Evolutionary conservation across 2,888 invertebrate genomes (phyloP).

Genomic region (Pinctada fucata): DNA sequence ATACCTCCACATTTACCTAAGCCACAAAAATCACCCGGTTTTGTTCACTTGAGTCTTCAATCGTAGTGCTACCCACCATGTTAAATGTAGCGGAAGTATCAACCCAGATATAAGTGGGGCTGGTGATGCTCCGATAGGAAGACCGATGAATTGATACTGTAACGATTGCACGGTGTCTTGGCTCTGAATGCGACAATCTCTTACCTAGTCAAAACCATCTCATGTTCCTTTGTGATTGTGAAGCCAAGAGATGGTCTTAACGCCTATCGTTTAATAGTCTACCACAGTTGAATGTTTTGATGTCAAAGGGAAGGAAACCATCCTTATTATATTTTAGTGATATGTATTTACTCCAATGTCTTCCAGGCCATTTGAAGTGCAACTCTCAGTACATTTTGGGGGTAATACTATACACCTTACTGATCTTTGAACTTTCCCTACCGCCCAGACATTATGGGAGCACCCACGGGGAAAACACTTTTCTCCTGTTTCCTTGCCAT

Average conservation of each 20-base stretch:
- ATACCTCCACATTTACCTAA: neutral
- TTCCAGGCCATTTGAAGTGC: neutral
- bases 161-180: constrained; percentile 1
- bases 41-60: neutral
- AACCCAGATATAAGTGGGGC: neutral
- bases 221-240: neutral
- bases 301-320: neutral
- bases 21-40: constrained; percentile 1
- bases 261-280: neutral
- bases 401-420: neutral
- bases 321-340: neutral
- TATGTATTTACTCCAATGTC: neutral
- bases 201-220: neutral
- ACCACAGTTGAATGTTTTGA: neutral
- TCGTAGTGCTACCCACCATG: neutral
- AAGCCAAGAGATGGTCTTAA: neutral
- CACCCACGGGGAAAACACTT: too few species aligned
- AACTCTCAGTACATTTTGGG: neutral
- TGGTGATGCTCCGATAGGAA: neutral
- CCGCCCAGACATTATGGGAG: too few species aligned
- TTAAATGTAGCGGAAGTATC: neutral
- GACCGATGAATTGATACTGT: neutral
- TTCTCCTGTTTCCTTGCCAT: too few species aligned
- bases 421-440: too few species aligned
- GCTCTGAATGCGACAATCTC: neutral